Base-by-base conservation (phyloP, 2,113 vertebrate species). In the Podocnemis expansa region DNA sequence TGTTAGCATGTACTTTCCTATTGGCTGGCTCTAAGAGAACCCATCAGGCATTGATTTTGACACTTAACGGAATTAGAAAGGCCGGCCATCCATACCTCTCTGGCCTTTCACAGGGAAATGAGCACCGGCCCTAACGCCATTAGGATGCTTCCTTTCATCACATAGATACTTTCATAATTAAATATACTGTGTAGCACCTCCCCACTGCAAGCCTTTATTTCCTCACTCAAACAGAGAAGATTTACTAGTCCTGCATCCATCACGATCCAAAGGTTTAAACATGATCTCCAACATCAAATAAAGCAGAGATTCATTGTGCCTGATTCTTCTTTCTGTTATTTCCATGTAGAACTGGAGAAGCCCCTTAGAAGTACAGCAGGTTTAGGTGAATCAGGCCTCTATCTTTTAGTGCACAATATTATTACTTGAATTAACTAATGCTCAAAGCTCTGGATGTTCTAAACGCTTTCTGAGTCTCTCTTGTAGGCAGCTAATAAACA, bases 1-100 rank as follows among this genome's bases (percentile, higher is more conserved):
- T 91, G 88, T 96, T 93, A 93, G 91, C 96, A 94, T 79, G 89
- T 92, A 80, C 91, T 11, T 96, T 95, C 93, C 94, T 96, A 93
- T 27, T 82, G 87, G 90, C 90, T 96, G 96, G 89, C 92, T 96
- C 94, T 82, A 4, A 85, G 12, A 88, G 79, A 89, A 79, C 54
- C 95, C 92, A 96, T 95, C 91, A 94, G 94, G 73, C 88, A 95
- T 91, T 7, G 94, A 97, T 96, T 96, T 91, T 94, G 91, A 96
- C 96, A 98, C 95, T 98, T 97, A 97, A 97, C 88, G 90, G 55
- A 98, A 98, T 97, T 97, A 97, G 87, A 91, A 95, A 97, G 93
- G 91, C 84, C 88, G 90, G 84, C 88, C 88, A 88, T 94, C 93
- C 91, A 83, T 87, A 93, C 80, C 81, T 90, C 87, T 85, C 88